These are phyloP conservation scores for Lasioglossum vierecki DNA, from an alignment of 2,888 invertebrate genomes.

Conservation along the genomic window DNA sequence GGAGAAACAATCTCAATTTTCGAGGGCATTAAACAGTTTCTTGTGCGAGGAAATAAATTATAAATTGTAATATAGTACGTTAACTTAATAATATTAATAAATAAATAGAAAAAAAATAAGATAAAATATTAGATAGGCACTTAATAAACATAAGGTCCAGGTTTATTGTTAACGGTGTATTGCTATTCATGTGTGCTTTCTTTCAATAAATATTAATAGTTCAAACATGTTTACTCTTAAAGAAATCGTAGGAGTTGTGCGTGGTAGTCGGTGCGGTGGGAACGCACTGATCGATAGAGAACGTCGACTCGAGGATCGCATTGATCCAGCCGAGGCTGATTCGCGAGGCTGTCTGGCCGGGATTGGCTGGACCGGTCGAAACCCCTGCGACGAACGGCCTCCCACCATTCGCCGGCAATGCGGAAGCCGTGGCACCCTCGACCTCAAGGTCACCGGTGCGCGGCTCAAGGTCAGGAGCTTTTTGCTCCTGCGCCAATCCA, in stretches of 20 bases:
- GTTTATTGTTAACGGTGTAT: no score
- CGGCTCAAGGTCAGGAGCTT: slow-evolving; percentile 60
- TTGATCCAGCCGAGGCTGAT: neutral
- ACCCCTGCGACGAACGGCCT: slow-evolving; percentile 52
- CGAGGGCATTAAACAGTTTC: no score
- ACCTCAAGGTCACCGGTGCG: slow-evolving; percentile 53
- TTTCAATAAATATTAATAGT: no score
- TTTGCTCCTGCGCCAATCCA: slow-evolving; percentile 56
- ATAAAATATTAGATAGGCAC: no score
- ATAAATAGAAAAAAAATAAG: no score
- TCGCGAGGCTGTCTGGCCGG: neutral
- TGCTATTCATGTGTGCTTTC: no score
- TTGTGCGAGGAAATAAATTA: no score
- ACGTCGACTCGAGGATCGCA: neutral
- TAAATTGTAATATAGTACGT: no score
- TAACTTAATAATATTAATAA: no score
- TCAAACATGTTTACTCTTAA: no score
- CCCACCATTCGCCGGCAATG: slow-evolving; percentile 62
- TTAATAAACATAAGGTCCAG: no score
- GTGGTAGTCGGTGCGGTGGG: neutral
- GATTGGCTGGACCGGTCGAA: slow-evolving; percentile 50
- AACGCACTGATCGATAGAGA: neutral
- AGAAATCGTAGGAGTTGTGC: neutral
- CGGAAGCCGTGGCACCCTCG: slow-evolving; percentile 53
- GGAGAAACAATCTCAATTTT: no score